Evolutionary conservation across 2,888 invertebrate species (phyloP), one percentile per base, ranked within the genome.

Genomic region (Xylota segnis): DNA sequence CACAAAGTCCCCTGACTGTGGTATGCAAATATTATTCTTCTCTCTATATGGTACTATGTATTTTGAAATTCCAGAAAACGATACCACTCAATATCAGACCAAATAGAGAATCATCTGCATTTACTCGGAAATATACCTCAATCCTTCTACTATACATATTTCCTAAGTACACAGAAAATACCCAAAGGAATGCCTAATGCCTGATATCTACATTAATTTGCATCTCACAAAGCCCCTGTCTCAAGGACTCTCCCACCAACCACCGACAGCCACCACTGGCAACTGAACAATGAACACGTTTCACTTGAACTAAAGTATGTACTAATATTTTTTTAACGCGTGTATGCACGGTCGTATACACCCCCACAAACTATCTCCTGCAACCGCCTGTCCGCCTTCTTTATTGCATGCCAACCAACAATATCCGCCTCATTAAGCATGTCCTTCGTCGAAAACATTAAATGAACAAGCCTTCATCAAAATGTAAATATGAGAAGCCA

Each of bases 351-450:
- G 14, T n/a, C 59, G 18, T 68, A 16, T 37, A 56, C 32, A 52
- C 59, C 32, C 50, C 50, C 50, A 59, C 56, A 14, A n/a, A n/a
- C 50, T 10, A 18, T 54, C 56, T 59, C 63, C 29, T 83, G 79
- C 74, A 70, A 70, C 40, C 56, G 34, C 63, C 23, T 43, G 56
- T 16, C 16, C 34, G 29, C 68, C 47, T 70, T 32, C 16, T 63
- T 71, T 58, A 83, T 83, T 79, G 74, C 83, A 83, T 83, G 79
- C 83, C 70, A 79, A 79, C 83, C 63, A 74, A 83, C 83, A 79
- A 83, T 83, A 79, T 79, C 83, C 83, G 68, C 27, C 79, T 83
- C 83, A 83, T 83, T 83, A 70, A 83, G 70, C 74, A 79, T 75
- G 79, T 83, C 79, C 83, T 83, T 83, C 83, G 50, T 58, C 45